Base-by-base conservation (phyloP, 2,113 vertebrate species). In the Entomyzon cyanotis region DNA sequence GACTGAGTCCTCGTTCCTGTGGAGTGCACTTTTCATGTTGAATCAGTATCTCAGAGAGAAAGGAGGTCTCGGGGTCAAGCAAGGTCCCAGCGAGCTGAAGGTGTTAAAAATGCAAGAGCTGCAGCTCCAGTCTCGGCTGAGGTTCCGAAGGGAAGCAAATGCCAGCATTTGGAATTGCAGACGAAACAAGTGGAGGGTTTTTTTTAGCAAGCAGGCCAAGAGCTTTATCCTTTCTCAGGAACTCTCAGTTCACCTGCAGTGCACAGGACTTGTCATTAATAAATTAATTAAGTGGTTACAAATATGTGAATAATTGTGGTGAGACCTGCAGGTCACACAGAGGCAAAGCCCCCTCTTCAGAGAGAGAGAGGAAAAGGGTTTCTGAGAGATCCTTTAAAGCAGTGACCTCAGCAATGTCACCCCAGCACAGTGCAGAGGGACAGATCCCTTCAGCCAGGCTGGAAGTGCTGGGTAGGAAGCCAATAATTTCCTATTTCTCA, bases 21-120 rank as follows among this genome's bases (percentile, higher is more conserved):
- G 60, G 87, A 97, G 87, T 89, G 93, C 87, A 93, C 93, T 93
- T 73, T 76, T 91, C 96, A 76, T 27, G 73, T 96, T 42, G 41
- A 91, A 97, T 97, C 93, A 95, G 14, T 44, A 49, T 95, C 95
- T 94, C 12, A 1, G 74, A 88, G 65, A 82, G 37, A 87, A 97
- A 97, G 62, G 87, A 95, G 93, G 89, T 75, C 93, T 94, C 1
- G 1, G 77, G 90, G 93, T 91, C 79, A 84, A 94, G 69, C 88
- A 92, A 95, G 94, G 94, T 93, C 62, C 69, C 2, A 6, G 14
- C 1, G 3, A 95, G 25, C 42, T 4, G n/a, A 92, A 74, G 0
- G 0, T 2, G 0, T 95, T 93, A 96, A 95, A 96, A 96, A 97
- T 94, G 80, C 60, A 93, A 85, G 17, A 67, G 84, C 73, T 89